Percentiles rank a stretch among this genome's conserved stretches.
phyloP scores from a whole-genome alignment of 2,888 invertebrate genomes.

The Agrochola lota region DNA sequence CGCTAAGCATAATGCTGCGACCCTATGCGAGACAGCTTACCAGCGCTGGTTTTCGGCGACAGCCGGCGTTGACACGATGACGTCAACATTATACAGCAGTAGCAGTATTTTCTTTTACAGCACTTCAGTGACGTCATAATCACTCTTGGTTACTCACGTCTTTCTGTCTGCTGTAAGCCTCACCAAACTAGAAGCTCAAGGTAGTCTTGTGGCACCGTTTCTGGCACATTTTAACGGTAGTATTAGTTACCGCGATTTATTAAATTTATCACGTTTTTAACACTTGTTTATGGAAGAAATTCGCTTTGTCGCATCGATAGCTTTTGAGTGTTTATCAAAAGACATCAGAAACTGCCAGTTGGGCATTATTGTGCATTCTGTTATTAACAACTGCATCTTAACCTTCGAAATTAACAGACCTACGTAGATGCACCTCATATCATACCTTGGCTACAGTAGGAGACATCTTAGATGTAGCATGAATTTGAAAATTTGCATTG shows the following conservation, averaged over 20 bases:
- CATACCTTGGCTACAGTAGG: neutral
- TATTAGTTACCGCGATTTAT: neutral
- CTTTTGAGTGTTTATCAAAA: neutral
- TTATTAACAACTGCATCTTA: neutral
- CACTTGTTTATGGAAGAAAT: neutral
- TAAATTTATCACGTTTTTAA: no score
- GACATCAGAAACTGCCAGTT: neutral
- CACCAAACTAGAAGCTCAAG: neutral
- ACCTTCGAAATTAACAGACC: neutral
- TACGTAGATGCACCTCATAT: constrained; percentile 7
- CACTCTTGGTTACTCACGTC: no score
- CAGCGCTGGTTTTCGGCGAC: no score
- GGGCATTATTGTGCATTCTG: neutral
- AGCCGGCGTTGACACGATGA: no score
- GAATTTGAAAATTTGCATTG: no score
- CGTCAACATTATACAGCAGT: no score
- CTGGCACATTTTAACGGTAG: no score
- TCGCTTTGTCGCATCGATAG: neutral
- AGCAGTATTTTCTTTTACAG: no score
- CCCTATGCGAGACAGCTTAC: no score
- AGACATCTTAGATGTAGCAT: no score
- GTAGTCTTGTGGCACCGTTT: neutral
- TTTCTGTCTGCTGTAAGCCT: neutral
- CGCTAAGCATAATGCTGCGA: no score
- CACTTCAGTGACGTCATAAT: neutral